These are phyloP conservation scores for Frieseomelitta varia DNA, from an alignment of 1,140 invertebrate species.

Conservation along the genomic window DNA sequence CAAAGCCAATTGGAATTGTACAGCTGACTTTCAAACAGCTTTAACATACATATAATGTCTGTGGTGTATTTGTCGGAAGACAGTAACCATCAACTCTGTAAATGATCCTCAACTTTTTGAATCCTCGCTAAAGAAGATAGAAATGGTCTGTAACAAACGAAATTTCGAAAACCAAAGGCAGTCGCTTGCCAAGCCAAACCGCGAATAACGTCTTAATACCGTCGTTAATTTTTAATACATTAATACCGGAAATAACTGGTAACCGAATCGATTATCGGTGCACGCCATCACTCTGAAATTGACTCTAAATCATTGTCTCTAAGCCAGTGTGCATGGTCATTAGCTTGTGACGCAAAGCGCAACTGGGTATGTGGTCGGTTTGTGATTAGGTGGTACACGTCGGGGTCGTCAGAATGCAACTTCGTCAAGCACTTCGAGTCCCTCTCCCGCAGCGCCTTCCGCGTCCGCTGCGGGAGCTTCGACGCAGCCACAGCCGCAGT, in stretches of 20 bases:
- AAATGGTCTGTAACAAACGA: no score
- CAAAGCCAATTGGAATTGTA: not conserved
- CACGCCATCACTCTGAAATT: constrained; percentile 37
- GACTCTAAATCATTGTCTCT: constrained; percentile 63
- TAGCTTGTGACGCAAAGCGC: constrained; percentile 79
- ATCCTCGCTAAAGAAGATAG: no score
- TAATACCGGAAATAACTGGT: not conserved
- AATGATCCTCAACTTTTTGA: not conserved
- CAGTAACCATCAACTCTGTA: not conserved
- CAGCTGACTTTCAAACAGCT: not conserved
- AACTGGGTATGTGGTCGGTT: constrained; percentile 82
- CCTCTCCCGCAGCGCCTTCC: constrained; percentile 71
- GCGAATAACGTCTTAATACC: not conserved
- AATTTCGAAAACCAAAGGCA: not conserved
- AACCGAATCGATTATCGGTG: constrained; percentile 63
- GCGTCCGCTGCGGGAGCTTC: constrained; percentile 65
- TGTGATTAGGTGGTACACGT: constrained; percentile 82
- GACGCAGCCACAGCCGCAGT: constrained; percentile 41
- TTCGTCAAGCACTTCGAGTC: constrained; percentile 77
- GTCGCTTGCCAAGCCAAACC: not conserved
- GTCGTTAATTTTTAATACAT: no score
- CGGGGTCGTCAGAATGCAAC: constrained; percentile 80
- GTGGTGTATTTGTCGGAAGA: no score
- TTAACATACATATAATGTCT: no score
- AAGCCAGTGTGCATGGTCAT: constrained; percentile 77